Evolutionary conservation across 2,888 invertebrate species (phyloP).

Genomic region (Melipona bicolor): DNA sequence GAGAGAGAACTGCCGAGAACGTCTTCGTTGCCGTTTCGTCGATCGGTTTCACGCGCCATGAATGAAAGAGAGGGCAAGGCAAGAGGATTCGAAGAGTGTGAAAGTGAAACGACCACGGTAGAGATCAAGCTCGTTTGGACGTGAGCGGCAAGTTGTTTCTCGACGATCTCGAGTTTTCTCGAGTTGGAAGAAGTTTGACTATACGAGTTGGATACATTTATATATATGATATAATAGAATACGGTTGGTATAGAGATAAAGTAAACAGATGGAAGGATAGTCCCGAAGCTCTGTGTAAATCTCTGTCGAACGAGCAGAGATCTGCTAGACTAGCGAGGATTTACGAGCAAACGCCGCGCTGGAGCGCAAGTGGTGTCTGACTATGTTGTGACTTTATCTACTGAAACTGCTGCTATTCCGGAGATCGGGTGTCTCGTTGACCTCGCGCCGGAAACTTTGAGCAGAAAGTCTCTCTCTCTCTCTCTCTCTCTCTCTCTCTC

Average conservation of each 20-base stretch:
- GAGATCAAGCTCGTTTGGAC: neutral
- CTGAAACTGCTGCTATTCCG: neutral
- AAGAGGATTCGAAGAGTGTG: conserved; percentile 5
- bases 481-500: too few species aligned
- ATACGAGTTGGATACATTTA: neutral
- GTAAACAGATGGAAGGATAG: neutral
- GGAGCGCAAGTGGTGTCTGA: conserved; percentile 36
- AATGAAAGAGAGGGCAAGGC: too few species aligned
- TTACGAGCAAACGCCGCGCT: neutral
- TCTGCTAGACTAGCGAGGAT: neutral
- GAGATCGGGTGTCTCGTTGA: neutral
- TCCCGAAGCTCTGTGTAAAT: neutral
- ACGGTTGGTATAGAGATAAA: neutral
- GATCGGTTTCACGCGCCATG: neutral
- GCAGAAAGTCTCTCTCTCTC: neutral
- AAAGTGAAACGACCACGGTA: conserved; percentile 5
- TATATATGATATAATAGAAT: neutral
- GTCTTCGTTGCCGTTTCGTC: conserved; percentile 44
- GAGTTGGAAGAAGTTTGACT: too few species aligned
- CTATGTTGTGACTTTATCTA: conserved; percentile 39
- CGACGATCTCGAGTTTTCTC: neutral
- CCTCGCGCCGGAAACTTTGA: neutral
- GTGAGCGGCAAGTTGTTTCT: neutral
- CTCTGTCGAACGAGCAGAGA: neutral
- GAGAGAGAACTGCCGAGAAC: neutral